Evolutionary conservation across 2,113 vertebrate genomes (phyloP).

Genomic region (Leptocoma aspasia): DNA sequence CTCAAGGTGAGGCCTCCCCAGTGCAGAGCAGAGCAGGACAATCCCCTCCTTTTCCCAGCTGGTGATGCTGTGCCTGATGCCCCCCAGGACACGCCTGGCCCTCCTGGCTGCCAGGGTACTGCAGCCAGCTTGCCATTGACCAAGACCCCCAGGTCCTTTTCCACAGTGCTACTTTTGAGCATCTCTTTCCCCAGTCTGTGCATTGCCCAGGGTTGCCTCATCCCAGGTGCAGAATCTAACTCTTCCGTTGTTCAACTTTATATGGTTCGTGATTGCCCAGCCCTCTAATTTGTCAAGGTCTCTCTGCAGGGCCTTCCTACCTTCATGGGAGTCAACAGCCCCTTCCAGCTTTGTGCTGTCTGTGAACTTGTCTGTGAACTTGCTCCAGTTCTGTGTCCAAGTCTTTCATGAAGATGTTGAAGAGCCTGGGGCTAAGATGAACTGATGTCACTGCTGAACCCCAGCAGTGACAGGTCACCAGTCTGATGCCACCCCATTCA

Average conservation of each 20-base stretch:
- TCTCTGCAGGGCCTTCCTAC: not conserved
- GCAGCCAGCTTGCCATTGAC: accelerated
- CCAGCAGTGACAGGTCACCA: too few relatives aligned
- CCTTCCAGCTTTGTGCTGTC: not conserved
- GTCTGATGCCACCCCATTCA: too few relatives aligned
- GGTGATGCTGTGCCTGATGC: not conserved
- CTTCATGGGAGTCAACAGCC: not conserved
- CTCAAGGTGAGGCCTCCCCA: accelerated
- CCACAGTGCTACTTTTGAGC: accelerated
- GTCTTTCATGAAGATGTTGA: not conserved
- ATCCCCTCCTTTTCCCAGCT: not conserved
- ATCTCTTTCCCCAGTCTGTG: not conserved
- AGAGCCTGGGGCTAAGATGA: not conserved
- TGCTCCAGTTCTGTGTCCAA: not conserved
- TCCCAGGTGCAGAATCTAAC: not conserved
- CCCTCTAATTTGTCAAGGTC: not conserved
- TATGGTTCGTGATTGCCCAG: accelerated
- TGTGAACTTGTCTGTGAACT: accelerated
- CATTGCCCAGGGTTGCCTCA: accelerated
- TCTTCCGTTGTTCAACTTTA: not conserved
- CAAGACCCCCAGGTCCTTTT: not conserved
- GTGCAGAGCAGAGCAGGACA: not conserved
- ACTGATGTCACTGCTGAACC: not conserved
- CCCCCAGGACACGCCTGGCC: accelerated
- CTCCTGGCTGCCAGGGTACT: not conserved